Conservation (phyloP, 2,797 vertebrate genomes). For the Labeo calbasu region DNA sequence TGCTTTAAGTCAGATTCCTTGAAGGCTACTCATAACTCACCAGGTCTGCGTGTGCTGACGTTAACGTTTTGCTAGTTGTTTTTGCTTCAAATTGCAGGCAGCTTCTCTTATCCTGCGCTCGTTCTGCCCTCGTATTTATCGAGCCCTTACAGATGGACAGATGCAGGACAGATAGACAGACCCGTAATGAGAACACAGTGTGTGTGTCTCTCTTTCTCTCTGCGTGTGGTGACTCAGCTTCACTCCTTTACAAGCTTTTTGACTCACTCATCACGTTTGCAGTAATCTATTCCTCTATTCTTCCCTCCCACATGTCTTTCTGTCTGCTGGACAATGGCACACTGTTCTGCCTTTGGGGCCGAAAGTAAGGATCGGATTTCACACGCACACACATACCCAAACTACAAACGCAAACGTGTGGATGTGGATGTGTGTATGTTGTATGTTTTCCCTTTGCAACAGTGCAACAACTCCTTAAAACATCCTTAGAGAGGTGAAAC, state of each 20-base stretch:
- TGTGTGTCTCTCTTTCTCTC: constrained; percentile 15
- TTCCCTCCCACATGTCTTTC: constrained; percentile 4
- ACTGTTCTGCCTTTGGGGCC: constrained; percentile 35
- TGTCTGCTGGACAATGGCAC: constrained; percentile 38
- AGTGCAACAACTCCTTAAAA: background rate
- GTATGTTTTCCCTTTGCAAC: background rate
- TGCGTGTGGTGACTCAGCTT: constrained; percentile 38
- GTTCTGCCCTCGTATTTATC: background rate
- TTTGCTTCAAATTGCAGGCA: background rate
- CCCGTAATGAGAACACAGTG: background rate
- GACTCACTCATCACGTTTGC: constrained; percentile 35
- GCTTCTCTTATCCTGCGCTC: background rate
- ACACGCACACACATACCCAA: background rate
- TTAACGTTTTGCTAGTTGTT: background rate
- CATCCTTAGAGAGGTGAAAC: background rate
- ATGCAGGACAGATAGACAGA: background rate
- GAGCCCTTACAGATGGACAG: background rate
- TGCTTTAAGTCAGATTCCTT: constrained; percentile 18
- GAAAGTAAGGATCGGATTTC: constrained; percentile 5
- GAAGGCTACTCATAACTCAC: background rate
- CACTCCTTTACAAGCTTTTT: constrained; percentile 36
- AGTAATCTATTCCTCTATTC: constrained; percentile 16
- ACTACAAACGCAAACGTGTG: background rate
- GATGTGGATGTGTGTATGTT: background rate
- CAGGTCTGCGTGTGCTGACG: background rate